These are phyloP conservation scores for Tipula lateralis DNA, from an alignment of 2,888 invertebrate species.

Conservation along the genomic window DNA sequence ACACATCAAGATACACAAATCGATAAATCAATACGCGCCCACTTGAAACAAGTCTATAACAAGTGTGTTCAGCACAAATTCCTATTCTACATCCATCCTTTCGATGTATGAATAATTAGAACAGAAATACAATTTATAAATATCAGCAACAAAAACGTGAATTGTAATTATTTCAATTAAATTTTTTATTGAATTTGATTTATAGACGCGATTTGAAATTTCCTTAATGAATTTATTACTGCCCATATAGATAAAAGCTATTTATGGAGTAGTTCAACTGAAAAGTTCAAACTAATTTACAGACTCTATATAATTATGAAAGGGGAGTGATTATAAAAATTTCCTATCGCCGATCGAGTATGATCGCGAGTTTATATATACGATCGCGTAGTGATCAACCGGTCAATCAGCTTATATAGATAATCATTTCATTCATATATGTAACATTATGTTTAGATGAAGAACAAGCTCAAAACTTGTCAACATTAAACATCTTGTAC, in stretches of 20 bases:
- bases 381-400: no score
- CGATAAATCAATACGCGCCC: no score
- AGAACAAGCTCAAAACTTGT: not conserved
- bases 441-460: not conserved
- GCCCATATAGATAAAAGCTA: not conserved
- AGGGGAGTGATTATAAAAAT: not conserved
- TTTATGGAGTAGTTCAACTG: not conserved
- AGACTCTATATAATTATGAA: not conserved
- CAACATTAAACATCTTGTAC: conserved; percentile 7
- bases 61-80: not conserved
- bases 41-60: not conserved
- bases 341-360: not conserved
- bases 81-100: not conserved
- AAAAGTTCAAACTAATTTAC: not conserved
- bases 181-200: not conserved
- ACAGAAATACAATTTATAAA: not conserved
- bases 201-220: not conserved
- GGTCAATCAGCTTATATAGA: not conserved
- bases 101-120: not conserved
- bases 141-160: not conserved
- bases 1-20: no score
- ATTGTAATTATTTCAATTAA: not conserved
- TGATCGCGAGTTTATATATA: not conserved
- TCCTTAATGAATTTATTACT: not conserved
- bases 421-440: not conserved